A percentile compares a stretch with the other conserved stretches of the same genome.
phyloP scores from a whole-genome alignment of 2,797 vertebrate genomes.

The Centroberyx gerrardi region DNA sequence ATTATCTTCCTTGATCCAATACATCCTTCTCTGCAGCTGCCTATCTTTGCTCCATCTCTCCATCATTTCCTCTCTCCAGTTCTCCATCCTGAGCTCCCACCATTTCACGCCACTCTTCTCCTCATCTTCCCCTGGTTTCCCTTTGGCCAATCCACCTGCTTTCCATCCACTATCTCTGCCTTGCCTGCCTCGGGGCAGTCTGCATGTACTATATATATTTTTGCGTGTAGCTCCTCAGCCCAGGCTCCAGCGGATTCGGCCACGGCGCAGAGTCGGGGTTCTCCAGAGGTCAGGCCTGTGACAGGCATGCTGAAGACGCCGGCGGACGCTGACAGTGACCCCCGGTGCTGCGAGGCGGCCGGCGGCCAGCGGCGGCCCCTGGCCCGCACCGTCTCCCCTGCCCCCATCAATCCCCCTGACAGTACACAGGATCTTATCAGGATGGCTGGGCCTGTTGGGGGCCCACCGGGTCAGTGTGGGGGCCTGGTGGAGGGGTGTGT shows the following conservation, averaged over 20 bases:
- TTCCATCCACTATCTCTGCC: conserved; percentile 29
- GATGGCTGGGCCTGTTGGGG: conserved; percentile 4
- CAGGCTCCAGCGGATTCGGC: not conserved
- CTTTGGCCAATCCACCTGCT: conserved; percentile 1
- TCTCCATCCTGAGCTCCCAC: not conserved
- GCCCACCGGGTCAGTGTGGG: conserved; percentile 13
- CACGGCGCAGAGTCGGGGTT: conserved; percentile 3
- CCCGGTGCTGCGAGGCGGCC: conserved; percentile 31
- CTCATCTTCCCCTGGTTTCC: not conserved
- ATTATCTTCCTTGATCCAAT: conserved; percentile 59
- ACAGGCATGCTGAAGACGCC: conserved; percentile 40
- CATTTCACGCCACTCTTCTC: not conserved
- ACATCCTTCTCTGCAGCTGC: conserved; percentile 29
- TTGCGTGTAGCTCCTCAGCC: conserved; percentile 9
- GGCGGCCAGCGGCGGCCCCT: conserved; percentile 36
- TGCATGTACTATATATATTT: conserved; percentile 29
- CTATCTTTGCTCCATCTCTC: conserved; percentile 49
- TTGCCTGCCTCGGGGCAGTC: conserved; percentile 6
- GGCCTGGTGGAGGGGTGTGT: not conserved
- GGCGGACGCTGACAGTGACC: conserved; percentile 56
- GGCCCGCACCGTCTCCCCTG: conserved; percentile 37
- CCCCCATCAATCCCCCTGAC: conserved; percentile 65
- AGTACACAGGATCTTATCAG: conserved; percentile 58
- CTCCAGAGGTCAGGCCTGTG: conserved; percentile 59
- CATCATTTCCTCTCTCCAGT: conserved; percentile 42